Evolutionary conservation across 2,797 vertebrate genomes (phyloP).

Genomic region (Pseudomugil gertrudae): DNA sequence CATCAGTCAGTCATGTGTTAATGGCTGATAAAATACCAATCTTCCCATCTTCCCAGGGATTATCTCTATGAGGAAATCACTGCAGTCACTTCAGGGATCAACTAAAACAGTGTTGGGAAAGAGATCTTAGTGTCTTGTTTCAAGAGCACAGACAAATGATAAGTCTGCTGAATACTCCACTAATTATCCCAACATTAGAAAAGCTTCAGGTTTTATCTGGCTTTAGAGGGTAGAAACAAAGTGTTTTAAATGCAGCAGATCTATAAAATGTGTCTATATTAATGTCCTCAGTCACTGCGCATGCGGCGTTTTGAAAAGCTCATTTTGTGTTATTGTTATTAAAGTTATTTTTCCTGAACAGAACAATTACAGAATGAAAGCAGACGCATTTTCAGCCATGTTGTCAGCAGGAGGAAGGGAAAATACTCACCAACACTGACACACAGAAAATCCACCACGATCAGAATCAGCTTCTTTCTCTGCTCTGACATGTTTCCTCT

Average conservation of each 20-base stretch:
- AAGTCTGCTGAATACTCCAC: not conserved
- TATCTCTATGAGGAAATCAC: conserved; percentile 6
- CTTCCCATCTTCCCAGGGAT: not conserved
- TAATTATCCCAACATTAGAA: not conserved
- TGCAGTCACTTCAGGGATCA: not conserved
- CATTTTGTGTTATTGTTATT: not conserved
- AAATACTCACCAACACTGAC: conserved; percentile 87
- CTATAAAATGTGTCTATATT: conserved; percentile 12
- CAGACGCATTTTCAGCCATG: conserved; percentile 41
- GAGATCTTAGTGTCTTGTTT: conserved; percentile 43
- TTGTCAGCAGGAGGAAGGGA: conserved; percentile 13
- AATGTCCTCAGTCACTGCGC: conserved; percentile 19
- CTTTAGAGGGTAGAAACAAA: not conserved
- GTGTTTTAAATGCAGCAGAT: not conserved
- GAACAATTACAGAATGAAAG: not conserved
- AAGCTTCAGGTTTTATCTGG: not conserved
- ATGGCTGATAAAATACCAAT: conserved; percentile 7
- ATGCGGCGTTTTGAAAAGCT: not conserved
- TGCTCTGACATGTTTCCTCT: conserved; percentile 75
- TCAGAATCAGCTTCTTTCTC: conserved; percentile 84
- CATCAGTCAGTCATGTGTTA: not conserved
- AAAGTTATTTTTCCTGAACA: not conserved
- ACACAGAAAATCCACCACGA: conserved; percentile 89
- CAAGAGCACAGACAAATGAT: conserved; percentile 46
- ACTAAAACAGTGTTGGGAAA: conserved; percentile 33